Base-by-base conservation (phyloP, 2,797 vertebrate genomes). In the Ptychadena robeensis region DNA sequence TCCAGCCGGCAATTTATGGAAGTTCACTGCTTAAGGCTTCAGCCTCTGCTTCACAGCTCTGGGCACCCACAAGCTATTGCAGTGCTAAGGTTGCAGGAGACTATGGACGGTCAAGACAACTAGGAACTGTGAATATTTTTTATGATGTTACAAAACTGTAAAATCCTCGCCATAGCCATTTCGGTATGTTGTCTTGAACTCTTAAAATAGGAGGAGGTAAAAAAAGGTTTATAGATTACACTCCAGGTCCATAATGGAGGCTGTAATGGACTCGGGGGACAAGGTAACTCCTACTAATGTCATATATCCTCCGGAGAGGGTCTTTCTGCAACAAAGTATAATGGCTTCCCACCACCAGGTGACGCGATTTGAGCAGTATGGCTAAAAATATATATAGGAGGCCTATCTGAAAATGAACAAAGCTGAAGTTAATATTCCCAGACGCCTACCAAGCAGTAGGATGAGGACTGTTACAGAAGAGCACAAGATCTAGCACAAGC, bases 401-500 rank as follows among this genome's bases (percentile, higher is more conserved):
- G 44, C 40, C 4, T 59, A 25, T 59, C 25, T 59, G 53, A 59
- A 25, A 59, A 59, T 59, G n/a, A n/a, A n/a, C n/a, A n/a, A n/a
- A n/a, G n/a, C n/a, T n/a, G n/a, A n/a, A n/a, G n/a, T n/a, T n/a
- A n/a, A n/a, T n/a, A n/a, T n/a, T n/a, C n/a, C n/a, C n/a, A n/a
- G n/a, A 59, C 27, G 27, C 25, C 59, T 28, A 30, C 37, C 22
- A 57, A 30, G 40, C 32, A 48, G 37, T 53, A 65, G 68, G 32
- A 25, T n/a, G 9, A n/a, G 18, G 38, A 72, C 38, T 35, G 25
- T 73, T 44, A 72, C 34, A 80, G 27, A 59, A 70, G 48, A 79
- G 77, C 77, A 69, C 77, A 37, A 68, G 12, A 44, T 59, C 11
- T 64, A 57, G 53, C 25, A 63, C 31, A 32, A 75, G 25, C 34